phyloP scores from a whole-genome alignment of 1,140 invertebrate species.

The Anastatus disparis region DNA sequence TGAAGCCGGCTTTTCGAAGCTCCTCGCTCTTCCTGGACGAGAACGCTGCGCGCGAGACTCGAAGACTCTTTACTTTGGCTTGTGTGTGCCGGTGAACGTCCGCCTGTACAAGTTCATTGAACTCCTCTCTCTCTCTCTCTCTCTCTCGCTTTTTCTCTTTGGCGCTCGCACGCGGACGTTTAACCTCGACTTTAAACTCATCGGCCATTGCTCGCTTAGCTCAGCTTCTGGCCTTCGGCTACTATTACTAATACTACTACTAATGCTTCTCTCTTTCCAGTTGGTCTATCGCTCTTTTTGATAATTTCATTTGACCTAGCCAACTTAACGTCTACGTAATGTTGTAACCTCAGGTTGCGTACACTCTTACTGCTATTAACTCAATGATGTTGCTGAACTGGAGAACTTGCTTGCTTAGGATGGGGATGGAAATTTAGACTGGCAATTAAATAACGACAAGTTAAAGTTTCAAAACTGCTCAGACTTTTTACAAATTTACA shows the following conservation, averaged over 20 bases:
- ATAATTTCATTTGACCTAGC: neutral
- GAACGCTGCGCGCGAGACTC: slow-evolving; percentile 22
- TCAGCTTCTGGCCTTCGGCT: neutral
- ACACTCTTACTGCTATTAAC: too few species aligned
- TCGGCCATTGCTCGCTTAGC: neutral
- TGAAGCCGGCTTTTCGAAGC: too few species aligned
- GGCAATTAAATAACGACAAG: too few species aligned
- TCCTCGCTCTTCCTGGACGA: slow-evolving; percentile 34
- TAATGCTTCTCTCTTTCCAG: neutral
- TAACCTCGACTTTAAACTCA: slow-evolving; percentile 47
- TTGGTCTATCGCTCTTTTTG: neutral
- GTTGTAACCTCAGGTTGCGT: too few species aligned
- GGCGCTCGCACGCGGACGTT: slow-evolving; percentile 48
- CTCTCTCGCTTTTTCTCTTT: too few species aligned
- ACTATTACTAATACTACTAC: neutral
- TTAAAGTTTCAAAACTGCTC: too few species aligned
- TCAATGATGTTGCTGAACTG: too few species aligned
- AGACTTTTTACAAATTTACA: too few species aligned
- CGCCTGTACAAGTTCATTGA: slow-evolving; percentile 60
- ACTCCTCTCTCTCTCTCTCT: too few species aligned
- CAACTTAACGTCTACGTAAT: neutral
- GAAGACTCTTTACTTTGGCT: too few species aligned
- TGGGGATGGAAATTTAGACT: too few species aligned
- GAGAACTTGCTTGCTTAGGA: too few species aligned
- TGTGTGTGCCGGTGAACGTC: slow-evolving; percentile 62